phyloP scores from a whole-genome alignment of 1,140 invertebrate genomes.

The Pogonognathellus flavescens region DNA sequence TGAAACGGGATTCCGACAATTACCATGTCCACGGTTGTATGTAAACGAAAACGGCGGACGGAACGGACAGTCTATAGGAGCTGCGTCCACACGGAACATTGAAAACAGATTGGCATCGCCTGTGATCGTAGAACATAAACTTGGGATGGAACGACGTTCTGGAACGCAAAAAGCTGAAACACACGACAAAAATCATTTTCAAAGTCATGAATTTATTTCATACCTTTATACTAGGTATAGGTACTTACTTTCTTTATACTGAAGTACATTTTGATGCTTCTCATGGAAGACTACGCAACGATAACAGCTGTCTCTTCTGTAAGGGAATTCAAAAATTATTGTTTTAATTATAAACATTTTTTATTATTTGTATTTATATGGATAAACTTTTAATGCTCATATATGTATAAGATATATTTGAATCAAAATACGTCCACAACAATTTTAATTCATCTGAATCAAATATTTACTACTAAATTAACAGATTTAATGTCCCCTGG shows the following conservation, averaged over 20 bases:
- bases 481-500: too few relatives aligned
- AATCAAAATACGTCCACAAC: too few relatives aligned
- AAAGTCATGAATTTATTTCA: too few relatives aligned
- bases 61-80: slow-evolving; percentile 85
- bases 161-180: slow-evolving; percentile 82
- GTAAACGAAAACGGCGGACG: slow-evolving; percentile 85
- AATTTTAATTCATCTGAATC: too few relatives aligned
- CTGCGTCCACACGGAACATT: slow-evolving; percentile 87
- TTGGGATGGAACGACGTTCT: slow-evolving; percentile 80
- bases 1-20: slow-evolving; percentile 82
- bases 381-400: too few relatives aligned
- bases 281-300: slow-evolving; percentile 77
- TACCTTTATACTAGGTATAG: neutral
- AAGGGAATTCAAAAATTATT: slow-evolving; percentile 8
- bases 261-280: slow-evolving; percentile 77
- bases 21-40: slow-evolving; percentile 84
- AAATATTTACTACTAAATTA: too few relatives aligned
- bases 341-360: too few relatives aligned
- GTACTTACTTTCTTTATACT: slow-evolving; percentile 80
- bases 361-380: too few relatives aligned
- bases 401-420: too few relatives aligned
- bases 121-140: slow-evolving; percentile 86
- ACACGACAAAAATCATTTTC: too few relatives aligned
- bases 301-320: slow-evolving; percentile 73
- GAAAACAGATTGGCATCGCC: slow-evolving; percentile 89